Base-by-base conservation (phyloP, 2,797 vertebrate genomes). In the Lates japonicus region DNA sequence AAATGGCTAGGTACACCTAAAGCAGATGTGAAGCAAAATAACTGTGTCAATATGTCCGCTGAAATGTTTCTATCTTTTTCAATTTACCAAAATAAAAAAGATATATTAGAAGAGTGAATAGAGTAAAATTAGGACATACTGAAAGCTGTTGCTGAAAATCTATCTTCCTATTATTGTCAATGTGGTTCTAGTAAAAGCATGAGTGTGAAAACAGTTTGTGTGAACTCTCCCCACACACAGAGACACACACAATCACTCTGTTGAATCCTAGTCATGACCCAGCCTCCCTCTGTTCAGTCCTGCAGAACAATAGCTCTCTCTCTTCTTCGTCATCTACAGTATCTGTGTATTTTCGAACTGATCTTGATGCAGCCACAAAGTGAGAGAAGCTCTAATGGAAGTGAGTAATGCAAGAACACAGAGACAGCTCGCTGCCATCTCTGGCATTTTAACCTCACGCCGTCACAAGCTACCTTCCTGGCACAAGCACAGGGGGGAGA, bases 401-500 rank as follows among this genome's bases (percentile, higher is more conserved):
- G 63, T 60, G 57, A 67, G 64, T 61, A 81, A 85, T 57, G 76
- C 70, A 80, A 81, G 83, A 80, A 76, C 85, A 82, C 71, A 67
- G 22, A 16, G n/a, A 72, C 78, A 12, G 5, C 69, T 71, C 39
- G 31, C 75, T 63, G 70, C 64, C 72, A 74, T 75, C 70, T 51
- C 76, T 71, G 67, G 77, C 59, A 55, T 74, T 84, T 90, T 78
- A 82, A 81, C 85, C 65, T 84, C 72, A 48, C 75, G 20, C 76
- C 52, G 70, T 66, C 81, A 76, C 55, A 55, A 83, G 68, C 60
- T 68, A 55, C 65, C 65, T 76, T 22, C 73, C 65, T 65, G 76
- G 87, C 52, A 82, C 7, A 4, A 74, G 61, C 44, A 59, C 61
- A 55, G 76, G 52, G 77, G 52, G 70, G 66, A 78, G 60, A 62